These are phyloP conservation scores for Pogonomyrmex barbatus DNA, from an alignment of 1,140 invertebrate species.

Conservation along the genomic window DNA sequence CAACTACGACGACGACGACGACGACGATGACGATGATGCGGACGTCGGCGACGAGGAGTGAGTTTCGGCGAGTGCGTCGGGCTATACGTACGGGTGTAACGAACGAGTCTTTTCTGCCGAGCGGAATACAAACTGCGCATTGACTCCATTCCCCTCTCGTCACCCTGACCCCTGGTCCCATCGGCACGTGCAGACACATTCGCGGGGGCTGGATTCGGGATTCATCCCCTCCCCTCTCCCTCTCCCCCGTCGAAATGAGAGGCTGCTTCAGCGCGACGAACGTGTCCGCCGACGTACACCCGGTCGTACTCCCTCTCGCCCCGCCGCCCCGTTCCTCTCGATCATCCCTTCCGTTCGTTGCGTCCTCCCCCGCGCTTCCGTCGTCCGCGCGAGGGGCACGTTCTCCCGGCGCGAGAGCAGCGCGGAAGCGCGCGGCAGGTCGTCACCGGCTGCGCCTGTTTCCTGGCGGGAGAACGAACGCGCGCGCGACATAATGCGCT, in stretches of 20 bases:
- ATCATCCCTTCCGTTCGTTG: conserved; percentile 40
- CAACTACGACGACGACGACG: conserved; percentile 34
- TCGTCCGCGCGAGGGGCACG: conserved; percentile 62
- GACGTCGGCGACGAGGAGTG: conserved; percentile 47
- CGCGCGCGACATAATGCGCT: conserved; percentile 71
- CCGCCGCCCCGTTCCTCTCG: conserved; percentile 8
- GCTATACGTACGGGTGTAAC: conserved; percentile 69
- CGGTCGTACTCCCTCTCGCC: not conserved
- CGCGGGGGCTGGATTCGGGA: conserved; percentile 68
- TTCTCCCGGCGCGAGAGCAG: conserved; percentile 51
- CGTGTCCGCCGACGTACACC: conserved; percentile 62
- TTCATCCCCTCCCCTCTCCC: conserved; percentile 33
- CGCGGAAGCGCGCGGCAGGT: conserved; percentile 66
- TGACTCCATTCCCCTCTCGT: conserved; percentile 58
- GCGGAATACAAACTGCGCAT: conserved; percentile 81
- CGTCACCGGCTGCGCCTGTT: conserved; percentile 72
- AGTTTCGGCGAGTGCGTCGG: conserved; percentile 69
- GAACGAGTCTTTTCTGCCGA: conserved; percentile 78
- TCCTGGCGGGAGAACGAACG: conserved; percentile 67
- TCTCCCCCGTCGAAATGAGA: conserved; percentile 68
- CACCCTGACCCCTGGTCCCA: not conserved
- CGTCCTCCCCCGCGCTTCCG: conserved; percentile 12
- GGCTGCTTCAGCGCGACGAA: conserved; percentile 66
- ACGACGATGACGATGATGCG: conserved; percentile 20
- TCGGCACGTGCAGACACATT: conserved; percentile 76